Evolutionary conservation across 2,888 invertebrate genomes (phyloP).

Genomic region (Thyatira batis): DNA sequence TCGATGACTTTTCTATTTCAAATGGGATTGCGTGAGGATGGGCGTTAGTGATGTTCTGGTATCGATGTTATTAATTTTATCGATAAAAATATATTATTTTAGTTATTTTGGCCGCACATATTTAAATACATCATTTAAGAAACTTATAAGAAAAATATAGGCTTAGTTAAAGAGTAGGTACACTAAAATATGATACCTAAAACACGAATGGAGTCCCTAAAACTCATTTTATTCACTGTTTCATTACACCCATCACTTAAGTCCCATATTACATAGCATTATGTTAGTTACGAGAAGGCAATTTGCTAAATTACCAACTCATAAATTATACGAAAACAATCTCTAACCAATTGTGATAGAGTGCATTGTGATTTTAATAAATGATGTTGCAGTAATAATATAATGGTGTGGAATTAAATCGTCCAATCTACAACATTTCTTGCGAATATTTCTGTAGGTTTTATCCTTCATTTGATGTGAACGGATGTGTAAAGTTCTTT

Average conservation of each 20-base stretch:
- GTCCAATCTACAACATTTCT: constrained; percentile 20
- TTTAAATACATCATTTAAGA: too few relatives aligned
- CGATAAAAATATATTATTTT: too few relatives aligned
- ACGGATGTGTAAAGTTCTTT: constrained; percentile 8
- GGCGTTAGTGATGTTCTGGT: constrained; percentile 26
- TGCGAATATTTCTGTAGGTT: constrained; percentile 17
- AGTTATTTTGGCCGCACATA: too few relatives aligned
- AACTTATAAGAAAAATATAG: not conserved
- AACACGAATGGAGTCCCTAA: not conserved
- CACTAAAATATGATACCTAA: not conserved
- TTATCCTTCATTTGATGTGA: constrained; percentile 13
- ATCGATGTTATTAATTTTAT: constrained; percentile 8
- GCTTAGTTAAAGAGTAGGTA: not conserved
- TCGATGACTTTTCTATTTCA: constrained; percentile 42
- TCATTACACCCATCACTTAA: not conserved
- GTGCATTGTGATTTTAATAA: constrained; percentile 5
- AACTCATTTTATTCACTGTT: not conserved
- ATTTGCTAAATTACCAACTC: constrained; percentile 24
- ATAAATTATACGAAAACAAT: constrained; percentile 19
- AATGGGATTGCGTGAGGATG: constrained; percentile 28
- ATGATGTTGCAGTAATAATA: constrained; percentile 9
- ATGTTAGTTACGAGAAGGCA: constrained; percentile 17
- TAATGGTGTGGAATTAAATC: constrained; percentile 21
- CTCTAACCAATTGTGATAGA: constrained; percentile 9
- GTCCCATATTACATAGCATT: constrained; percentile 7